Evolutionary conservation across 2,113 vertebrate genomes (phyloP).

Genomic region (Podiceps cristatus): DNA sequence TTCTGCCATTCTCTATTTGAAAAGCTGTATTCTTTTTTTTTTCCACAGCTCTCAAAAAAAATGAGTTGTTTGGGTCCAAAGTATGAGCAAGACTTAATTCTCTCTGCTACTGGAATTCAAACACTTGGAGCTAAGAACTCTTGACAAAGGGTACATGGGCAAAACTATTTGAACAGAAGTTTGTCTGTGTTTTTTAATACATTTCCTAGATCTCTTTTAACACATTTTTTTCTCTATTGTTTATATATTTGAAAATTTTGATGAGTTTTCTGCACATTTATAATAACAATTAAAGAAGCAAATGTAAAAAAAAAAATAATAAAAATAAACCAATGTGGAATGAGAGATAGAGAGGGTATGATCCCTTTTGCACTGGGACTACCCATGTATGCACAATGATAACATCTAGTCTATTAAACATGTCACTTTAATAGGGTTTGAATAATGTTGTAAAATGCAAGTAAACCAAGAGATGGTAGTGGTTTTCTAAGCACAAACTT

Average conservation of each 20-base stretch:
- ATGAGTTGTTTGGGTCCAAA: background rate
- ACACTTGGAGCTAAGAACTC: background rate
- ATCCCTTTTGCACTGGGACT: fast-evolving
- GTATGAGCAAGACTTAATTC: background rate
- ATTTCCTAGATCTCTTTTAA: background rate
- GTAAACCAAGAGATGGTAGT: background rate
- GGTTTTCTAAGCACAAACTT: background rate
- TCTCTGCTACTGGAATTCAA: background rate
- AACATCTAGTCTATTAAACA: background rate
- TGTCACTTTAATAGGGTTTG: background rate
- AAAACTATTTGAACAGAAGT: background rate
- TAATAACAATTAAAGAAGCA: background rate
- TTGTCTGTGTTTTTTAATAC: background rate
- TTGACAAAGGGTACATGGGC: background rate
- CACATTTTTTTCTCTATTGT: background rate
- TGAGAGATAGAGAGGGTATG: background rate
- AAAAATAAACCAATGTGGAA: background rate
- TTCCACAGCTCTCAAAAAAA: background rate
- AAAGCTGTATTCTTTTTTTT: background rate
- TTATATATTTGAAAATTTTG: background rate
- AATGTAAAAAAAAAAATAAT: background rate
- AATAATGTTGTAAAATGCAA: background rate
- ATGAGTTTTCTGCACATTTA: background rate
- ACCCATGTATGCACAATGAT: background rate
- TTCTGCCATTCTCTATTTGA: background rate